These are phyloP conservation scores for Hippopotamus amphibius DNA, from an alignment of 2,113 vertebrate genomes.

Conservation along the genomic window DNA sequence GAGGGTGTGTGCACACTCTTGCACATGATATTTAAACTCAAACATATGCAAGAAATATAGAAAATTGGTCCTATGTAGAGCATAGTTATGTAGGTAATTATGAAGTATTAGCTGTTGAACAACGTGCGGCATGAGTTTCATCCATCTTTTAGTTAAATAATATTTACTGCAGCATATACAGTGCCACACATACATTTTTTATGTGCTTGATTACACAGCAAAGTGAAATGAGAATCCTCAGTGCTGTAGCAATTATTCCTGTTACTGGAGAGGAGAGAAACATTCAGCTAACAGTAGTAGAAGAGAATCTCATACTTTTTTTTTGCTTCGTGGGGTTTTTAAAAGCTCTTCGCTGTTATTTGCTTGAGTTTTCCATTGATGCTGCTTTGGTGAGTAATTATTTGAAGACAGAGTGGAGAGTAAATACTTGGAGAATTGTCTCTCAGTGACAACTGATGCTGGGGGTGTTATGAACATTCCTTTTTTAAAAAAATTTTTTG, in stretches of 20 bases:
- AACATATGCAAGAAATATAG: neutral
- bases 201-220: neutral
- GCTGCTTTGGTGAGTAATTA: conserved; percentile 1
- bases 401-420: neutral
- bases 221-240: conserved; percentile 31
- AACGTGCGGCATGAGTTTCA: neutral
- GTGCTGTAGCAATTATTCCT: neutral
- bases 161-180: neutral
- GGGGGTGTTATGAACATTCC: neutral
- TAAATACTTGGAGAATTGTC: conserved; percentile 18
- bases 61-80: neutral
- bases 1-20: neutral
- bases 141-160: neutral
- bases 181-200: neutral
- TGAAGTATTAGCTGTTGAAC: neutral
- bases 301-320: neutral
- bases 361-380: conserved; percentile 30
- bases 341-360: conserved; percentile 47
- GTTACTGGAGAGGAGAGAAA: neutral
- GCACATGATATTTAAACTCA: neutral
- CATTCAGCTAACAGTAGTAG: neutral
- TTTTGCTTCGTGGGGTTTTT: neutral
- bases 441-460: neutral
- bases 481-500: neutral
- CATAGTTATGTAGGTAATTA: neutral